phyloP scores from a whole-genome alignment of 2,888 invertebrate genomes.

The Scaptomyza parva region DNA sequence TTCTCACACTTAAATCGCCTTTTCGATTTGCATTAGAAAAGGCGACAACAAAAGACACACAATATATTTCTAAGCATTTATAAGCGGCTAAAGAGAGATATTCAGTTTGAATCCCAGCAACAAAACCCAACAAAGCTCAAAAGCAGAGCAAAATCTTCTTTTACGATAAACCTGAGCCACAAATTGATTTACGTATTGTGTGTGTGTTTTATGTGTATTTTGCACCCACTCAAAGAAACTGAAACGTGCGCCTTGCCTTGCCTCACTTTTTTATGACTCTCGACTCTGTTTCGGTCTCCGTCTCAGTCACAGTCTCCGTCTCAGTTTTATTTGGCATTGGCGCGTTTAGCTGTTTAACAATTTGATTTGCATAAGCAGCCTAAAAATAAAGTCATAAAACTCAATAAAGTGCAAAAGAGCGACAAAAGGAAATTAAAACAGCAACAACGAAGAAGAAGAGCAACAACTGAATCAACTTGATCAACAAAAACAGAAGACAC shows the following conservation, averaged over 20 bases:
- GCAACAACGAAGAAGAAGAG: conserved; percentile 4
- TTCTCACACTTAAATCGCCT: conserved; percentile 26
- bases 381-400: conserved; percentile 64
- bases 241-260: conserved; percentile 3
- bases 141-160: conserved; percentile 40
- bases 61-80: conserved; percentile 43
- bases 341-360: conserved; percentile 63
- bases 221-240: conserved; percentile 5
- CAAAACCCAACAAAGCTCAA: conserved; percentile 1
- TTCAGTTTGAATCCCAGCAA: conserved; percentile 12
- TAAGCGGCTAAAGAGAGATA: conserved; percentile 37
- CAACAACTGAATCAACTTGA: conserved; percentile 14
- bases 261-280: conserved; percentile 16
- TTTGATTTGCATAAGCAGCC: conserved; percentile 73
- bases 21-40: conserved; percentile 62
- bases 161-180: conserved; percentile 57
- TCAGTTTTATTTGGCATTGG: conserved; percentile 15
- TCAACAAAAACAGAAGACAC: conserved; percentile 1
- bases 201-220: conserved; percentile 45
- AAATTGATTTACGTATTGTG: conserved; percentile 73
- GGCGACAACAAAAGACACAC: conserved; percentile 56
- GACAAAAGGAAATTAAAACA: conserved; percentile 63
- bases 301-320: no score
- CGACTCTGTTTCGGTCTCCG: no score
- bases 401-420: conserved; percentile 63